phyloP scores from a whole-genome alignment of 2,888 invertebrate species.

The Dynastes maya region DNA sequence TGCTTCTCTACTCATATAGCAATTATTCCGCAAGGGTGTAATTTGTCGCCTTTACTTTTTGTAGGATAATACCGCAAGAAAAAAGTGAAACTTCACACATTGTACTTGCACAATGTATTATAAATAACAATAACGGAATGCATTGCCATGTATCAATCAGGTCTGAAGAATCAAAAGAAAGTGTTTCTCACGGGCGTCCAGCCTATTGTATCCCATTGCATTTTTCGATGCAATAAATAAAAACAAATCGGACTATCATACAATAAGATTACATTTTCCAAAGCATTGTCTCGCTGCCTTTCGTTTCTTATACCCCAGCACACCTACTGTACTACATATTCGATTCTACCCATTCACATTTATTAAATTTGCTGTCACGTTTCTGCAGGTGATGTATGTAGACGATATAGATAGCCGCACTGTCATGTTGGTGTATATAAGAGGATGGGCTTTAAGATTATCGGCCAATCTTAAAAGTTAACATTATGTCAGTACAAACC shows the following conservation, averaged over 20 bases:
- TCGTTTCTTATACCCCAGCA: background rate
- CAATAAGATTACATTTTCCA: slow-evolving; percentile 17
- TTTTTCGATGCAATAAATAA: slow-evolving; percentile 17
- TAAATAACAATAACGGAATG: background rate
- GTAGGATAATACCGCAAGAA: background rate
- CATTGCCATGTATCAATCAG: background rate
- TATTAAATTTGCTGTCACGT: slow-evolving; percentile 5
- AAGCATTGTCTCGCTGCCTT: background rate
- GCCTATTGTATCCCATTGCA: slow-evolving; percentile 5
- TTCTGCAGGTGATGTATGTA: background rate
- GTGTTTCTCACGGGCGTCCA: background rate
- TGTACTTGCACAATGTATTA: background rate
- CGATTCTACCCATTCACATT: background rate
- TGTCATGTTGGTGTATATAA: slow-evolving; percentile 5
- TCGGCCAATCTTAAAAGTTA: background rate
- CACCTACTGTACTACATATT: background rate
- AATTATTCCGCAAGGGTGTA: background rate
- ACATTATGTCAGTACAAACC: background rate
- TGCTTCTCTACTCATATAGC: background rate
- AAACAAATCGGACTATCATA: slow-evolving; percentile 9
- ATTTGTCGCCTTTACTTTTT: background rate
- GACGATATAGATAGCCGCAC: background rate
- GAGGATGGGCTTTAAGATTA: slow-evolving; percentile 9
- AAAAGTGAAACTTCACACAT: background rate
- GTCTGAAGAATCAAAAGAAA: background rate